A percentile compares a stretch with the other conserved stretches of the same genome.
These are phyloP conservation scores for Protomyctophum bolini DNA, from an alignment of 2,113 vertebrate genomes.

Conservation along the genomic window DNA sequence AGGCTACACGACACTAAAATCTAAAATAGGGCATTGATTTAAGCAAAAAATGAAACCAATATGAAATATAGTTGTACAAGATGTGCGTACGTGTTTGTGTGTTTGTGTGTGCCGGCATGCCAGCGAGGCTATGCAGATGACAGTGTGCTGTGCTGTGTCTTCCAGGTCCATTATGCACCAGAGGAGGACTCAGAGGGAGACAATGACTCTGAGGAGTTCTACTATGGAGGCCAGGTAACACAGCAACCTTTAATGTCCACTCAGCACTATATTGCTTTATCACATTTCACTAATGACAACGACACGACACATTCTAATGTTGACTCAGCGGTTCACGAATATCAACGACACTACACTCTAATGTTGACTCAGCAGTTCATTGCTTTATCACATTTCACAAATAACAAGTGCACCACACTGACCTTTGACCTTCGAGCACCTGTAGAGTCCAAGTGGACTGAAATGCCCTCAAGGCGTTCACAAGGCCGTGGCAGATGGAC, in stretches of 20 bases:
- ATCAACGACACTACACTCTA: neutral
- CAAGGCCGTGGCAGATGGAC: too few relatives aligned
- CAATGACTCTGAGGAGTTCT: slow-evolving; percentile 91
- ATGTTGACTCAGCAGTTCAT: neutral
- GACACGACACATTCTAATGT: too few relatives aligned
- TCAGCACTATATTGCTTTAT: too few relatives aligned
- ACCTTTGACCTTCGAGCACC: too few relatives aligned
- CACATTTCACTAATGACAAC: too few relatives aligned
- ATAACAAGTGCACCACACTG: too few relatives aligned
- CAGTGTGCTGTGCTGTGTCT: slow-evolving; percentile 13
- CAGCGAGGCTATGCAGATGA: neutral
- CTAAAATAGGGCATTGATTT: neutral
- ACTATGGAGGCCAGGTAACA: slow-evolving; percentile 90
- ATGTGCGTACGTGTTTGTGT: too few relatives aligned
- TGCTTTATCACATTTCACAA: too few relatives aligned
- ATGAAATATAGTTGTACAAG: too few relatives aligned
- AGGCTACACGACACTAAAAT: neutral
- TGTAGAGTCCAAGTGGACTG: too few relatives aligned
- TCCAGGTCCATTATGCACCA: slow-evolving; percentile 84
- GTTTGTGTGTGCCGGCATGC: neutral
- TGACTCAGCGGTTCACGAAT: too few relatives aligned
- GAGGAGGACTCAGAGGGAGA: slow-evolving; percentile 93
- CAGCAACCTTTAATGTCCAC: neutral
- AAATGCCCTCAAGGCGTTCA: too few relatives aligned
- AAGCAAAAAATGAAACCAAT: neutral